Evolutionary conservation across 23 tunicate genomes (phyloP).

Genomic region (Styela clava): DNA sequence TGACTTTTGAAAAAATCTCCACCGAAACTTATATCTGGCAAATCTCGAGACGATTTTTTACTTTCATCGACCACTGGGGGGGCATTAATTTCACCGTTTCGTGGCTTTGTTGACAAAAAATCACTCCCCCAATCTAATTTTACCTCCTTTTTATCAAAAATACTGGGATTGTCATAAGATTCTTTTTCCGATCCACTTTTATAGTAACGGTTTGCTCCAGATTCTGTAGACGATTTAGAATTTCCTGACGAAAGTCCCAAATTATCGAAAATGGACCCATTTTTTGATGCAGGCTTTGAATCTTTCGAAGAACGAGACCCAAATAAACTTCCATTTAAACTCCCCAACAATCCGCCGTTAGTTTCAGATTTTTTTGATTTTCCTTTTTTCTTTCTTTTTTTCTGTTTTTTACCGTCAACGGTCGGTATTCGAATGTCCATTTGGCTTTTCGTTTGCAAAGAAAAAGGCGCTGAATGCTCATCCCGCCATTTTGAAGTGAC

Average conservation of each 20-base stretch:
- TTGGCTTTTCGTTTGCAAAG: slow-evolving; percentile 22
- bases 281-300: not conserved
- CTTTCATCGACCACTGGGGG: not conserved
- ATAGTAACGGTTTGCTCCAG: not conserved
- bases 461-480: slow-evolving; percentile 23
- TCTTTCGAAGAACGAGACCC: not conserved
- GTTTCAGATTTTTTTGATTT: not conserved
- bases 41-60: not conserved
- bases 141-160: not conserved
- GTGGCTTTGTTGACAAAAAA: not conserved
- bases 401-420: not conserved
- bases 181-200: not conserved
- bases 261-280: not conserved
- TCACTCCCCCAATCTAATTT: not conserved
- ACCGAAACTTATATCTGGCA: not conserved
- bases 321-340: not conserved
- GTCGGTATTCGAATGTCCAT: slow-evolving; percentile 24
- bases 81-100: not conserved
- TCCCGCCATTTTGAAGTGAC: slow-evolving; percentile 5
- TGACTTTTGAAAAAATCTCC: not conserved
- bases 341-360: not conserved
- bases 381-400: not conserved
- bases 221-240: not conserved
- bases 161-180: not conserved
- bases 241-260: not conserved